Base-by-base conservation (phyloP, 1,140 invertebrate genomes). In the Archegozetes longisetosus region DNA sequence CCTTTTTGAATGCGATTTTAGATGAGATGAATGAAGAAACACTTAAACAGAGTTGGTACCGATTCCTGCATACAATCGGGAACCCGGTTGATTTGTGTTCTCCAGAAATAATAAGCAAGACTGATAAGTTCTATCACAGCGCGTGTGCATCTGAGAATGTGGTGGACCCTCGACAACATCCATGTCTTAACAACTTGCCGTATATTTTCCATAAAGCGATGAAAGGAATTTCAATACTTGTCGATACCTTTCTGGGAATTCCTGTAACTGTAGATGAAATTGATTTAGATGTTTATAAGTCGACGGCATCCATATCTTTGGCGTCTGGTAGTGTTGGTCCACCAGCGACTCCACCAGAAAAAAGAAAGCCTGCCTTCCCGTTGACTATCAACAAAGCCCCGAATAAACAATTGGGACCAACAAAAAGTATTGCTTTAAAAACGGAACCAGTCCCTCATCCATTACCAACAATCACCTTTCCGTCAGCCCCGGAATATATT, bases 201-300 rank as follows among this genome's bases (percentile, higher is more conserved):
- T 76, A 81, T 50, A 95, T 95, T 66, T 98, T 96, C 76, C 77
- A 87, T 47, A 88, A 88, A 73, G 88, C 92, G 12, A 92, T 97
- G 76, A 86, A 85, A 74, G 91, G 91, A 6, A 80, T 96, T 61
- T 86, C 92, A 6, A 83, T 83, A 46, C 83, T 94, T 70, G 89
- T 96, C 13, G 92, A 97, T 76, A 89, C 91, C 22, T 96, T 96
- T 76, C 73, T 97, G 64, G 92, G 91, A 80, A 77, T 66, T 58
- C 57, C 57, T 17, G 49, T 58, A 2, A 58, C 48, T 23, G 22
- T 58, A 3, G 47, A 53, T 20, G 57, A 58, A 20, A 23, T 58
- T 23, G 57, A 58, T 28, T 49, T 49, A 49, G 57, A 58, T 14
- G 22, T 58, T 13, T 47, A 40, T n/a, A 53, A 53, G 47, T 59